These are phyloP conservation scores for Ctenopoma multispine DNA, from an alignment of 2,797 vertebrate genomes.

Conservation along the genomic window DNA sequence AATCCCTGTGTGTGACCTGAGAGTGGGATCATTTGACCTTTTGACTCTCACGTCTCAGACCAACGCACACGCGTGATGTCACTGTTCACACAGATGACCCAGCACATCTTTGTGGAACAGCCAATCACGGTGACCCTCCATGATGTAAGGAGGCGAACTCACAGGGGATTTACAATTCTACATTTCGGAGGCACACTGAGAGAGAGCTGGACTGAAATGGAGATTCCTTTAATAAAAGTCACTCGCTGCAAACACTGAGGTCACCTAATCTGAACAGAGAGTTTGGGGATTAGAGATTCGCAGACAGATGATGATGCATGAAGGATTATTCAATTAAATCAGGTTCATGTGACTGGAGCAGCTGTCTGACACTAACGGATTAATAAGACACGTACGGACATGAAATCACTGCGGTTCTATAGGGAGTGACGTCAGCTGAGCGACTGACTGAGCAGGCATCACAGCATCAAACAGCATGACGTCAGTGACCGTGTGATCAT, in stretches of 20 bases:
- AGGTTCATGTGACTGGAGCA: constrained; percentile 14
- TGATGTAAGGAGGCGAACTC: constrained; percentile 55
- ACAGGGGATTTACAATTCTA: neutral
- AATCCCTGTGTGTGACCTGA: too few relatives aligned
- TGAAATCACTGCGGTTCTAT: too few relatives aligned
- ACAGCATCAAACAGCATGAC: too few relatives aligned
- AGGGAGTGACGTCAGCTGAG: too few relatives aligned
- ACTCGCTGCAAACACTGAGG: constrained; percentile 1
- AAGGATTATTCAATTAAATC: constrained; percentile 44
- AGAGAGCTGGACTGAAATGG: neutral
- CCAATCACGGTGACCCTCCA: constrained; percentile 57
- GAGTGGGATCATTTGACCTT: too few relatives aligned
- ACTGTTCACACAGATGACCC: too few relatives aligned
- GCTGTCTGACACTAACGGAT: constrained; percentile 7
- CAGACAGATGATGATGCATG: constrained; percentile 31
- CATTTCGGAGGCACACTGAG: neutral
- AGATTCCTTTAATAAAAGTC: neutral
- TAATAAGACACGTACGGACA: neutral
- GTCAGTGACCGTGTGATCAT: constrained; percentile 10
- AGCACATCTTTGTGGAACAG: constrained; percentile 34
- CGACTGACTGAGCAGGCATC: too few relatives aligned
- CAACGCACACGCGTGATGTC: too few relatives aligned
- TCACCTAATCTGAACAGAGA: neutral
- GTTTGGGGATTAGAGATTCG: constrained; percentile 1
- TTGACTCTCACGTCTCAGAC: constrained; percentile 1